phyloP scores from a whole-genome alignment of 2,797 vertebrate species.

The Myiotriccus ornatus region DNA sequence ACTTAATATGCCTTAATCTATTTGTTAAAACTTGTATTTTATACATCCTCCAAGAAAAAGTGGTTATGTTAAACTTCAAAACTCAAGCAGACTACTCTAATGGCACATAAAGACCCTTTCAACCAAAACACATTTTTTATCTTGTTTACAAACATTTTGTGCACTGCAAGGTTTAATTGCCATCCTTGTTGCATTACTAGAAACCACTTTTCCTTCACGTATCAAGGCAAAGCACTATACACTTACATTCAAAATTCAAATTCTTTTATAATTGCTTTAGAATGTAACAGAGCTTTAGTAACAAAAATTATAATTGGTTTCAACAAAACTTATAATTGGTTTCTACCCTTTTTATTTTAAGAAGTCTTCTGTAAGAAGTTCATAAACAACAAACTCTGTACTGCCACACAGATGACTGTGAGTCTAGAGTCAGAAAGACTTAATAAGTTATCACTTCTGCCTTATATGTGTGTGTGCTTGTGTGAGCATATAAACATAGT shows the following conservation, averaged over 20 bases:
- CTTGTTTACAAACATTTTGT: background rate
- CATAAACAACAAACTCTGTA: background rate
- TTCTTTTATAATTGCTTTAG: background rate
- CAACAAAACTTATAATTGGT: constrained; percentile 13
- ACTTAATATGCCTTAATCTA: background rate
- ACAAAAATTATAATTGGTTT: constrained; percentile 15
- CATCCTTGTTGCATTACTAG: background rate
- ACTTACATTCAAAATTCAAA: background rate
- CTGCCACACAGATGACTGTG: background rate
- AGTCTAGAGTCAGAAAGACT: background rate
- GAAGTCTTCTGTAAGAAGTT: background rate
- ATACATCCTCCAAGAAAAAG: background rate
- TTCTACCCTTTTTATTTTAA: constrained; percentile 7
- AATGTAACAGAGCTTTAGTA: constrained; percentile 5
- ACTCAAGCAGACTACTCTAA: background rate
- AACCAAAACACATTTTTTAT: background rate
- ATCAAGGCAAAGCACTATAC: background rate
- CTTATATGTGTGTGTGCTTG: background rate
- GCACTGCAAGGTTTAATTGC: background rate
- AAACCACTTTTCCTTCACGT: background rate
- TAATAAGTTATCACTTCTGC: background rate
- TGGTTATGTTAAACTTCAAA: background rate
- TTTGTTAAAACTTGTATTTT: background rate
- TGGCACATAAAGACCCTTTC: background rate
- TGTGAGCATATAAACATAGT: background rate